These are phyloP conservation scores for Ovibos moschatus DNA, from an alignment of 2,113 vertebrate species.

Conservation along the genomic window DNA sequence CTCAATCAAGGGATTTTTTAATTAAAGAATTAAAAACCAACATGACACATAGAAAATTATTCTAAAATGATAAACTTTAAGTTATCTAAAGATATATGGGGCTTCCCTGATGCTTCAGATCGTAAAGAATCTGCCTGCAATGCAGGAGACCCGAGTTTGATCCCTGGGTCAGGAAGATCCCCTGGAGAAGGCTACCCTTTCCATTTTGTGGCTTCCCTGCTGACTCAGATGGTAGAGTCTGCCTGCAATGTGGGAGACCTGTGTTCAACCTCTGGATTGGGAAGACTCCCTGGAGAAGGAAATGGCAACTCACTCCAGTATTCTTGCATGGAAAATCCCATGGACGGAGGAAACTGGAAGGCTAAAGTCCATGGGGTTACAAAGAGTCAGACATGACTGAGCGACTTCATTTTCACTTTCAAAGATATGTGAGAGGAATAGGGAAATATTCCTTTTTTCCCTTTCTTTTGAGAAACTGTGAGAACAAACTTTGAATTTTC, in stretches of 20 bases:
- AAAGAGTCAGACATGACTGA: fast-evolving
- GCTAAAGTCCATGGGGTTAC: not conserved
- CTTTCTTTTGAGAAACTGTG: not conserved
- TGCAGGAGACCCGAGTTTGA: not conserved
- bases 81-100: not conserved
- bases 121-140: not conserved
- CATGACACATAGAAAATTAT: not conserved
- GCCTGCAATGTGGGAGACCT: not conserved
- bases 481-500: not conserved
- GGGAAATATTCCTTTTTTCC: not conserved
- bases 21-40: not conserved
- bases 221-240: not conserved
- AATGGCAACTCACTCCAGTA: not conserved
- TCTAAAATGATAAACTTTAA: not conserved
- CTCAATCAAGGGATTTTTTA: not conserved
- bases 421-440: not conserved
- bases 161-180: not conserved
- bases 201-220: not conserved
- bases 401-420: not conserved
- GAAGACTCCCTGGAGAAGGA: not conserved
- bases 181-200: not conserved
- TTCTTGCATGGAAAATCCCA: not conserved
- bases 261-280: not conserved
- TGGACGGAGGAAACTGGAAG: not conserved
- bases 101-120: not conserved